These are phyloP conservation scores for Cryptoprocta ferox DNA, from an alignment of 2,797 vertebrate species.

Conservation along the genomic window DNA sequence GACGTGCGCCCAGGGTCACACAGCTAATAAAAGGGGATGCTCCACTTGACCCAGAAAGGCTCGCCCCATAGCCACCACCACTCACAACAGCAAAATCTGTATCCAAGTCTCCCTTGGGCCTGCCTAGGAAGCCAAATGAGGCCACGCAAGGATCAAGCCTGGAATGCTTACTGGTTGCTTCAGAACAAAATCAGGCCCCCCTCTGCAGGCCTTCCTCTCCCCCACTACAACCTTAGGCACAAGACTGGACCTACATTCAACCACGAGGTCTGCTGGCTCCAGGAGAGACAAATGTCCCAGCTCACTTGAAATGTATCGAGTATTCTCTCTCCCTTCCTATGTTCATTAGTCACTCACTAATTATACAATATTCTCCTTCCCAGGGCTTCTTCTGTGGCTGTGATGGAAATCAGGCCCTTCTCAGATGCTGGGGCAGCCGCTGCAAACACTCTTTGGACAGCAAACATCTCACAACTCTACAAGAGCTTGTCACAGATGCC, in stretches of 20 bases:
- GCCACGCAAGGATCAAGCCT: neutral
- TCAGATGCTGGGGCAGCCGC: constrained; percentile 42
- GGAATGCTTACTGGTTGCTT: neutral
- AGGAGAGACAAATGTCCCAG: neutral
- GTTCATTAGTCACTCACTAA: constrained; percentile 47
- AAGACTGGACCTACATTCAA: neutral
- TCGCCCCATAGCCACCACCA: neutral
- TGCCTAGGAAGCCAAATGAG: neutral
- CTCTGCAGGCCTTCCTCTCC: neutral
- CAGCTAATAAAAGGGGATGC: neutral
- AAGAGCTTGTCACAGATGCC: constrained; percentile 39
- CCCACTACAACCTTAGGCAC: neutral
- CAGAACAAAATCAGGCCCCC: neutral
- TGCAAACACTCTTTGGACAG: constrained; percentile 62
- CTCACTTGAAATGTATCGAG: neutral
- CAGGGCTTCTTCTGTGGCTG: constrained; percentile 59
- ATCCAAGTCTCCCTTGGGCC: neutral
- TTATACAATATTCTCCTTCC: neutral
- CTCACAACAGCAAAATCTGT: neutral
- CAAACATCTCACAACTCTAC: neutral
- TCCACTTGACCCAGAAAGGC: neutral
- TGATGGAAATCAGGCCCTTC: constrained; percentile 58
- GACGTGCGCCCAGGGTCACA: neutral
- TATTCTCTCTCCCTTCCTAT: neutral
- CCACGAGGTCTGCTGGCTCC: neutral